Percentiles rank a stretch among this genome's conserved stretches.
Conservation (phyloP, 64 coral and sea anemone genomes). For the Porites australiensis region DNA sequence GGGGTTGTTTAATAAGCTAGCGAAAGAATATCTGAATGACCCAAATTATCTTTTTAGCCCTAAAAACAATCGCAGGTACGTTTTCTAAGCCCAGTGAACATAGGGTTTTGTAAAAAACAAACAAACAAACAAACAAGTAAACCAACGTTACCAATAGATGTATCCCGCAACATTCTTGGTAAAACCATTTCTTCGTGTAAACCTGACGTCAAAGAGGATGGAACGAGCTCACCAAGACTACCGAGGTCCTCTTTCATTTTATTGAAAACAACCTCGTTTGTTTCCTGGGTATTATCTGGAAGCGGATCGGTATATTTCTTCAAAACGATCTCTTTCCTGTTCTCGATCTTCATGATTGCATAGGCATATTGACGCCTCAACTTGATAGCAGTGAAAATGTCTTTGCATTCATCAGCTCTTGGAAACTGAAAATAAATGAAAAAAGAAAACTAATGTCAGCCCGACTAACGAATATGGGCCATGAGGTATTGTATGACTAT, state of each 20-base stretch:
- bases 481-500: no score
- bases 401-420: not conserved
- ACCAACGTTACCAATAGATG: not conserved
- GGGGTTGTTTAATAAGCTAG: no score
- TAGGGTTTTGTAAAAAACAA: no score
- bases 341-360: conserved; percentile 15
- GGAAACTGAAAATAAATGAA: not conserved
- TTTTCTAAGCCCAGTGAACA: no score
- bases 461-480: no score
- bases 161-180: not conserved
- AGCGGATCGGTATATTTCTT: not conserved
- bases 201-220: conserved; percentile 2
- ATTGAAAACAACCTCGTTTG: not conserved
- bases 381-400: conserved; percentile 1
- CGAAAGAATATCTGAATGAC: no score
- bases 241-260: not conserved
- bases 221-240: not conserved
- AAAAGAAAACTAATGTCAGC: no score
- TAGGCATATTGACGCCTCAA: not conserved
- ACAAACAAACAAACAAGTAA: no score
- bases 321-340: not conserved
- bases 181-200: not conserved
- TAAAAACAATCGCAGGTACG: no score
- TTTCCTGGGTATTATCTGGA: not conserved
- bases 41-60: no score